Evolutionary conservation across 1,140 invertebrate genomes (phyloP).

Genomic region (Cyphomyrmex costatus): DNA sequence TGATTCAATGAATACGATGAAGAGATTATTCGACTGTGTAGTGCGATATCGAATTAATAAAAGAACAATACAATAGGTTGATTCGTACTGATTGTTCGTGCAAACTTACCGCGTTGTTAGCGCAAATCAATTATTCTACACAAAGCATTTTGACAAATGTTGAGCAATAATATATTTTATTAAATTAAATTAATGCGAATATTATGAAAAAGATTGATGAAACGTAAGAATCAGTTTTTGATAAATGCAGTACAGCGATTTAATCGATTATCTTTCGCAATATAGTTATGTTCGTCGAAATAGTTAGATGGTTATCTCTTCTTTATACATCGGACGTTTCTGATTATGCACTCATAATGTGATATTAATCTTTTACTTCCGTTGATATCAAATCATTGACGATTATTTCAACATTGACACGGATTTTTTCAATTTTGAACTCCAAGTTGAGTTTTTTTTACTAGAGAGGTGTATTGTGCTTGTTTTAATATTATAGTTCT

Average conservation of each 20-base stretch:
- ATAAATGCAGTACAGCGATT: background rate
- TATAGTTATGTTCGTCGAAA: too few species aligned
- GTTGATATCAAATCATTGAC: too few species aligned
- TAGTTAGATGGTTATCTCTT: too few species aligned
- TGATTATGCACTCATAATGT: too few species aligned
- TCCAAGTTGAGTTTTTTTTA: too few species aligned
- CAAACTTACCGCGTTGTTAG: background rate
- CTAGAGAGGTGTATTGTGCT: too few species aligned
- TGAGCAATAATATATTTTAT: background rate
- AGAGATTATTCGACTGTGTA: conserved; percentile 47
- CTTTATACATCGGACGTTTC: too few species aligned
- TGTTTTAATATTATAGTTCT: too few species aligned
- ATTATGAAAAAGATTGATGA: background rate
- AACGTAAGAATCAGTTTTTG: background rate
- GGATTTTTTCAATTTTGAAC: too few species aligned
- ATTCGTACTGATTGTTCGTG: conserved; percentile 8
- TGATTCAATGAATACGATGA: conserved; percentile 36
- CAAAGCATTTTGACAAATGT: background rate
- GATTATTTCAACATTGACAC: too few species aligned
- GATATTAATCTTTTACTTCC: too few species aligned
- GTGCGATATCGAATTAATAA: conserved; percentile 48
- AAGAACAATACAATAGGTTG: conserved; percentile 29
- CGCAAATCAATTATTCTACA: conserved; percentile 1
- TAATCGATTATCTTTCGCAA: conserved; percentile 5
- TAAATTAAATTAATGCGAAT: background rate